Evolutionary conservation across 2,797 vertebrate species (phyloP), one percentile per base, ranked within the genome.

Genomic region (Paedocypris micromegethes): DNA sequence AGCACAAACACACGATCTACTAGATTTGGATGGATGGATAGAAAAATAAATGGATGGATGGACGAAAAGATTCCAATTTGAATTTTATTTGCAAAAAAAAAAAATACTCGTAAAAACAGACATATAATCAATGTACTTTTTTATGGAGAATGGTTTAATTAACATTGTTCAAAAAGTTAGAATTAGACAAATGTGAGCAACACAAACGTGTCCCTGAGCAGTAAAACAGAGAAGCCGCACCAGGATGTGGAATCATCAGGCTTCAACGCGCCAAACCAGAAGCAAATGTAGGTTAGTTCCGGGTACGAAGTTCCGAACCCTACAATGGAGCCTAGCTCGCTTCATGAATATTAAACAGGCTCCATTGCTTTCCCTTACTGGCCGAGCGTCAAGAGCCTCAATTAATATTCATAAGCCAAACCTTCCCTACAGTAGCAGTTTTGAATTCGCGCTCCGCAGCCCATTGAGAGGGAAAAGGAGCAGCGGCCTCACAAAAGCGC

Each of bases 221-320:
- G 71, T 80, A 76, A 80, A 70, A 72, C 74, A 77, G 78, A 82
- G 88, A 87, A 83, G 88, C 87, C 82, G 76, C 62, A 69, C 86
- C 86, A 88, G 84, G 87, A 89, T 80, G 71, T 85, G 86, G 87
- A 90, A 87, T 89, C 85, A 77, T 72, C 79, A 71, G 74, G 83
- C 83, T 81, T 58, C 65, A 77, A 66, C 66, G 77, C 75, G 80
- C 67, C 68, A 72, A 50, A 50, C 69, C 66, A 67, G 63, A 66
- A 72, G 74, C 72, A 69, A 68, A 74, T 79, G 77, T 79, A 45
- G 59, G 59, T 64, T 70, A 62, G 77, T 81, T 85, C 77, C 76
- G 54, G 70, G 75, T 83, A 70, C 79, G 43, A 57, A 64, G 9
- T 61, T 7, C 42, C 45, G 6, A 9, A 61, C 3, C 38, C 38